Evolutionary conservation across 1,140 invertebrate genomes (phyloP).

Genomic region (Scaptomyza graminum): DNA sequence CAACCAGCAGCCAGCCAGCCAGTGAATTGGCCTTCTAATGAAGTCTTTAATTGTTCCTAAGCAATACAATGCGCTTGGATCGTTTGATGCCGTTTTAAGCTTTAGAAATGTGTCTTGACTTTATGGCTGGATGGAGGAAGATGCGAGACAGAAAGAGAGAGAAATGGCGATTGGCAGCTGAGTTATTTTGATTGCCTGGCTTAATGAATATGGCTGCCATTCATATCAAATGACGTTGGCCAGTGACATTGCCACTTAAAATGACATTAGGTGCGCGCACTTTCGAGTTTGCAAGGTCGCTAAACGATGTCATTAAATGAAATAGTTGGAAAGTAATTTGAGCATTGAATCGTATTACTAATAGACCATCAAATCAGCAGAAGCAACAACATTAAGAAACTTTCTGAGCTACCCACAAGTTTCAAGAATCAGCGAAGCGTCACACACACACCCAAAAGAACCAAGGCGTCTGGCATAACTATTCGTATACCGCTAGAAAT

Average conservation of each 20-base stretch:
- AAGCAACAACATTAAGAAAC: constrained; percentile 40
- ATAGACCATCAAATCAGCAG: constrained; percentile 28
- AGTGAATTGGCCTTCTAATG: constrained; percentile 52
- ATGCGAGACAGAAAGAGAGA: not conserved
- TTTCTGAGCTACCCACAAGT: constrained; percentile 61
- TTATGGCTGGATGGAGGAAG: not conserved
- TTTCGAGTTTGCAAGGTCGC: constrained; percentile 3
- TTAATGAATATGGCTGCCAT: constrained; percentile 13
- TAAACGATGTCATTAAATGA: not conserved
- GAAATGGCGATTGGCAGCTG: constrained; percentile 1
- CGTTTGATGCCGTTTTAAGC: constrained; percentile 61
- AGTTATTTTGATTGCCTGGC: constrained; percentile 24
- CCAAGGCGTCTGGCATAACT: not conserved
- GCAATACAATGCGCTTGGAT: constrained; percentile 38
- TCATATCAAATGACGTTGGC: not conserved
- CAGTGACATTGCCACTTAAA: constrained; percentile 11
- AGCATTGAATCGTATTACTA: too few relatives aligned
- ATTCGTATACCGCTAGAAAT: constrained; percentile 72
- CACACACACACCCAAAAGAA: constrained; percentile 25
- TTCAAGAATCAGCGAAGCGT: constrained; percentile 57
- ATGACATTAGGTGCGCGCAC: not conserved
- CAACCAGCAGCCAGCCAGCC: not conserved
- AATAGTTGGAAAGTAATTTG: too few relatives aligned
- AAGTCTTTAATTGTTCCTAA: constrained; percentile 72
- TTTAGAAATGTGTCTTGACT: constrained; percentile 18